These are phyloP conservation scores for Aix galericulata DNA, from an alignment of 2,113 vertebrate genomes.

Conservation along the genomic window DNA sequence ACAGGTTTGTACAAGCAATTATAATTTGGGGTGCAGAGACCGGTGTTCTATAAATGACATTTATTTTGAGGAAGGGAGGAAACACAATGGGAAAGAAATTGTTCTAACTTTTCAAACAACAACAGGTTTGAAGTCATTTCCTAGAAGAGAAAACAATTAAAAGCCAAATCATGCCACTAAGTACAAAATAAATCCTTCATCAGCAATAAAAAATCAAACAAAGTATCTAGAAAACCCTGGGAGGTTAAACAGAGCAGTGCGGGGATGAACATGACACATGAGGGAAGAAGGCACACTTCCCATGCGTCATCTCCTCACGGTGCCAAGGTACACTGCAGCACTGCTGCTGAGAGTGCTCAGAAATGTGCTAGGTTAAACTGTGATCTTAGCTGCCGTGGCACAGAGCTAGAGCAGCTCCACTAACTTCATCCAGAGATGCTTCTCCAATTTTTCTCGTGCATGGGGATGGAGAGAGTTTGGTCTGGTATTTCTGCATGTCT, in stretches of 20 bases:
- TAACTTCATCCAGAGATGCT: neutral
- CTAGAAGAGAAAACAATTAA: neutral
- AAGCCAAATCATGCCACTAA: neutral
- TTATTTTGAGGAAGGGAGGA: constrained; percentile 38
- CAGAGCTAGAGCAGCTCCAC: neutral
- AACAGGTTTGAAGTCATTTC: neutral
- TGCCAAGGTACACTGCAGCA: rapidly evolving
- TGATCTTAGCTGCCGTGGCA: neutral
- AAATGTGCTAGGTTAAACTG: neutral
- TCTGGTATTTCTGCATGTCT: neutral
- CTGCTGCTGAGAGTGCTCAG: neutral
- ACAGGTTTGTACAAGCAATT: constrained; percentile 45
- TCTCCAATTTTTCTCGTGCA: neutral
- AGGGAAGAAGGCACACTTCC: neutral
- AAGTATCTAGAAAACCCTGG: neutral
- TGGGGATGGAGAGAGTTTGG: neutral
- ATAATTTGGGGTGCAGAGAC: neutral
- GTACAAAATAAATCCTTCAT: neutral
- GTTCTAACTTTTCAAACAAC: neutral
- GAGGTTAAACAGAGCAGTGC: neutral
- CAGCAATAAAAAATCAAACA: neutral
- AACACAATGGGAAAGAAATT: neutral
- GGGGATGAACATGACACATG: neutral
- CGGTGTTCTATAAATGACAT: neutral
- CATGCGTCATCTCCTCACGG: neutral